Evolutionary conservation across 2,888 invertebrate genomes (phyloP), one percentile per base, ranked within the genome.

Genomic region (Tetheella fluctuosa): DNA sequence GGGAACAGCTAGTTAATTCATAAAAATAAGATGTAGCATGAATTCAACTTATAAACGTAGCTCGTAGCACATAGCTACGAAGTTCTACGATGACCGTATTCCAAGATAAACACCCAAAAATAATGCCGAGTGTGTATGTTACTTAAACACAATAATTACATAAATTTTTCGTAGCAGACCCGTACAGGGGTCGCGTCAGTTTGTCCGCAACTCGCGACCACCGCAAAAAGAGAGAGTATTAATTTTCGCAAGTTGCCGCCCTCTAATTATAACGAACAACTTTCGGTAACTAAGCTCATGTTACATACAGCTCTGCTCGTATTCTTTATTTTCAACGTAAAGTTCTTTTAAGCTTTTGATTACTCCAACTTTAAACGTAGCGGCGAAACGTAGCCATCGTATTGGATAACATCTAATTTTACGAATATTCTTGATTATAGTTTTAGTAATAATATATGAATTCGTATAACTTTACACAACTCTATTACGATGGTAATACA

Each of bases 191-290:
- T 39, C 42, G 53, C 53, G 39, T 25, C 42, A 30, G 25, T 53
- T 34, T 56, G 64, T 56, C 67, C 68, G 64, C 66, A 70, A 58
- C 66, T 65, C 62, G 54, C 64, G 63, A 65, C 70, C 64, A 69
- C 73, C 78, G 69, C 82, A 82, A 80, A 86, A 84, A 83, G 77
- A 77, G 70, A 64, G 72, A 80, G 84, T 87, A 89, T 88, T 88
- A 86, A 89, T 89, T 90, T 85, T 81, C 85, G 71, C 77, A 71
- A 79, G 79, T 76, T 75, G 70, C 79, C 73, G 70, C 76, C 81
- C 80, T 84, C 80, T 87, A 89, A 89, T 90, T 88, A 88, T 85
- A 81, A 85, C 74, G 78, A 83, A 79, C 79, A 89, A 88, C 83
- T 89, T 89, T 88, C 66, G 73, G 75, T 73, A 81, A 80, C 81